These are phyloP conservation scores for Drosophila pseudoananassae DNA, from an alignment of 1,140 invertebrate genomes.

Conservation along the genomic window DNA sequence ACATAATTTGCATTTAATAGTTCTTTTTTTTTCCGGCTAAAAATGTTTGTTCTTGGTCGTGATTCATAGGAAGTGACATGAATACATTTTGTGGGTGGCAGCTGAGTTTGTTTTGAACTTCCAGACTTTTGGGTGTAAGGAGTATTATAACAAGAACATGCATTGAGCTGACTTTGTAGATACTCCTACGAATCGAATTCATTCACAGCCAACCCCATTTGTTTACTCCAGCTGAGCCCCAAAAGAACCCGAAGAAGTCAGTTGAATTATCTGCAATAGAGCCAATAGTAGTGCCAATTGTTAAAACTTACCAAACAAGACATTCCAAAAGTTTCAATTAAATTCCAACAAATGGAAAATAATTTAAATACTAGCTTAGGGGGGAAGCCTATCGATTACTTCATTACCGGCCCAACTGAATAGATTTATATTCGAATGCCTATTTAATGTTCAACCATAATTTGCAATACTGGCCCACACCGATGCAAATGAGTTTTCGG, in stretches of 20 bases:
- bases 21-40: conserved; percentile 33
- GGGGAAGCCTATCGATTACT: conserved; percentile 21
- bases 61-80: conserved; percentile 38
- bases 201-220: conserved; percentile 12
- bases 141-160: conserved; percentile 33
- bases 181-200: conserved; percentile 11
- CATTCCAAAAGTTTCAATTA: conserved; percentile 34
- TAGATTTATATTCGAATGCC: conserved; percentile 12
- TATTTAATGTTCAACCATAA: conserved; percentile 78
- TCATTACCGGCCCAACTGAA: conserved; percentile 34
- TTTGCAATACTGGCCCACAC: conserved; percentile 37
- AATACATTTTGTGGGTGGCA: conserved; percentile 19
- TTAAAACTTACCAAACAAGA: conserved; percentile 9
- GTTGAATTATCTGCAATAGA: neutral
- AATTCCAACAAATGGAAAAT: conserved; percentile 23
- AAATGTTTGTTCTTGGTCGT: conserved; percentile 17
- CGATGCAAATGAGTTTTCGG: conserved; percentile 18
- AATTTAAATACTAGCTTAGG: conserved; percentile 2
- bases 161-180: neutral
- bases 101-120: conserved; percentile 31
- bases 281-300: neutral
- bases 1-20: conserved; percentile 80
- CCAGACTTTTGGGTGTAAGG: neutral
- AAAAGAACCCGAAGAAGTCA: conserved; percentile 13
- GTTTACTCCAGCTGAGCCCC: conserved; percentile 29